Evolutionary conservation across 2,888 invertebrate genomes (phyloP), one percentile per base, ranked within the genome.

Genomic region (Argyresthia goedartella): DNA sequence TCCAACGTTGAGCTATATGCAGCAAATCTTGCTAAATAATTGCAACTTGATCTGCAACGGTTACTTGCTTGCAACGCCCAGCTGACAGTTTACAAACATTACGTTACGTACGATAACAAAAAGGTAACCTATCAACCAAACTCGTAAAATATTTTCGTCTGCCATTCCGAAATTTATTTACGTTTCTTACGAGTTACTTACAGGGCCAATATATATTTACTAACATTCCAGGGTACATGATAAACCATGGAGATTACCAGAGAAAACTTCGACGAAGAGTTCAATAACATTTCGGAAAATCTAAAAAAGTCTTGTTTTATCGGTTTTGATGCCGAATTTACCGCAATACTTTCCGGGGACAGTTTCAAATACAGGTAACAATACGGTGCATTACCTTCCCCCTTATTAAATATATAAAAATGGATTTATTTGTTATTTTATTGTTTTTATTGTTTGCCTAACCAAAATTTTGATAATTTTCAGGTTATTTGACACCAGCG

Each of bases 251-350:
- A 91, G 67, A 88, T 93, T 57, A 89, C 89, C 1, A 78, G 73
- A 51, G 69, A 79, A 34, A 93, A 93, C 73, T 92, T 93, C 66
- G 64, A 77, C 1, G 73, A 88, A 42, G 68, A 89, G 52, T 77
- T 89, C 57, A 88, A 89, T 9, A 76, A 88, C 60, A 87, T 93
- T 58, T 76, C 87, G 60, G 69, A 73, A 56, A 73, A 85, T 54
- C 71, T 94, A 33, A 82, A 88, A 64, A 79, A 81, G 49, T 87
- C 91, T 8, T 86, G 88, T 59, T 91, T 92, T 66, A 72, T 93
- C 60, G 88, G 91, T 13, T 85, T 94, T 58, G 94, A 94, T 72
- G 89, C 91, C 11, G 94, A 94, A 81, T 93, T 94, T 67, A 92
- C 92, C 54, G 93, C 82, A 47, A 66, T 87, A 55, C 59, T 79